These are phyloP conservation scores for Delphinapterus leucas DNA, from an alignment of 2,113 vertebrate species.

Conservation along the genomic window DNA sequence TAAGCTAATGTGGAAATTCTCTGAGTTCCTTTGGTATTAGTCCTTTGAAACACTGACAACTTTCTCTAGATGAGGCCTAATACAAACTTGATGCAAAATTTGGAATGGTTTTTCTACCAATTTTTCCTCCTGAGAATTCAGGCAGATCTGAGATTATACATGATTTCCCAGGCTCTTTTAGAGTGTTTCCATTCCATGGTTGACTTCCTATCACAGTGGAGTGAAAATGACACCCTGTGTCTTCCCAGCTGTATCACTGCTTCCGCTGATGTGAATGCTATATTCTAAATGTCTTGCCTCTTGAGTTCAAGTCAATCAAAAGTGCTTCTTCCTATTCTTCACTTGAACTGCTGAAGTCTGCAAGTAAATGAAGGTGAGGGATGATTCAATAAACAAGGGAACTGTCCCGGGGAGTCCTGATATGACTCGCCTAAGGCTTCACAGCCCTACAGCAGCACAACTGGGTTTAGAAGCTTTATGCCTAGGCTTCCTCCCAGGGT, in stretches of 20 bases:
- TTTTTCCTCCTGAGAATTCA: neutral
- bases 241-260: neutral
- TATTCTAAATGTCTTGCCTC: neutral
- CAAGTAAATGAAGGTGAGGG: neutral
- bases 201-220: neutral
- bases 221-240: neutral
- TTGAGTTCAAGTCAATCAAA: neutral
- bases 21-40: neutral
- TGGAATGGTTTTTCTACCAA: neutral
- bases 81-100: neutral
- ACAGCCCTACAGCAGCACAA: neutral
- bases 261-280: neutral
- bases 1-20: neutral
- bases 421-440: neutral
- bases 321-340: neutral
- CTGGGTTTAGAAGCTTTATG: neutral
- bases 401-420: neutral
- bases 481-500: neutral
- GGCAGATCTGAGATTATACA: neutral
- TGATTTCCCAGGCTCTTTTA: neutral
- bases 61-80: neutral
- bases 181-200: neutral
- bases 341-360: neutral
- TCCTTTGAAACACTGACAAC: neutral
- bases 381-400: neutral